phyloP scores from a whole-genome alignment of 1,140 invertebrate genomes.

The Heliconius eleuchia region DNA sequence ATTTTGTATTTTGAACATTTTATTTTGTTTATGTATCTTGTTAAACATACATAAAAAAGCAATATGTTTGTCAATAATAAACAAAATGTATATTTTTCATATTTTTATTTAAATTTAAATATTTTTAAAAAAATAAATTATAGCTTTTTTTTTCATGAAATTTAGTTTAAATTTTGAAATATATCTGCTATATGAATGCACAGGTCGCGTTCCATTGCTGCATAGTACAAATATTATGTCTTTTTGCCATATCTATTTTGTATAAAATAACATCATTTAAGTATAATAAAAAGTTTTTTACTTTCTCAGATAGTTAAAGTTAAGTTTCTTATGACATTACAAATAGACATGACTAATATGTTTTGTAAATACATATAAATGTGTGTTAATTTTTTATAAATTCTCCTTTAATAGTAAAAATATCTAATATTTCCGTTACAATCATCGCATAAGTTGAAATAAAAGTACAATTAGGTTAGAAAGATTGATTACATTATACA shows the following conservation, averaged over 20 bases:
- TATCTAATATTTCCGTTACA: not conserved
- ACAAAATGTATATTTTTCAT: not conserved
- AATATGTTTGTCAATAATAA: not conserved
- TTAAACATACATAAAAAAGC: not conserved
- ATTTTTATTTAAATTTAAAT: not conserved
- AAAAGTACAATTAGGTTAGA: not conserved
- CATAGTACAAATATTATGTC: conserved; percentile 1
- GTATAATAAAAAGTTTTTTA: not conserved
- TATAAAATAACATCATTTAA: conserved; percentile 2
- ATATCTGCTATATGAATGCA: conserved; percentile 7
- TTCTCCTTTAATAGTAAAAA: not conserved
- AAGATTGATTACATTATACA: not conserved
- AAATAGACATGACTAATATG: not conserved
- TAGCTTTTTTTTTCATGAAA: not conserved
- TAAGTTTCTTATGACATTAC: not conserved
- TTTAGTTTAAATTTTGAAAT: not conserved
- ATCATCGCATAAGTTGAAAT: not conserved
- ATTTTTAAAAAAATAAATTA: not conserved
- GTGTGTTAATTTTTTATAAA: not conserved
- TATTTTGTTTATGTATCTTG: not conserved
- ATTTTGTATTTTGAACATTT: not conserved
- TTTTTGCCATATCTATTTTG: not conserved
- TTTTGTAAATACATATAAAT: not conserved
- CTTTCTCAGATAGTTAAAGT: not conserved
- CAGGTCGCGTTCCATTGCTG: not conserved